Base-by-base conservation (phyloP, 2,888 invertebrate species). In the Spilarctia lutea region DNA sequence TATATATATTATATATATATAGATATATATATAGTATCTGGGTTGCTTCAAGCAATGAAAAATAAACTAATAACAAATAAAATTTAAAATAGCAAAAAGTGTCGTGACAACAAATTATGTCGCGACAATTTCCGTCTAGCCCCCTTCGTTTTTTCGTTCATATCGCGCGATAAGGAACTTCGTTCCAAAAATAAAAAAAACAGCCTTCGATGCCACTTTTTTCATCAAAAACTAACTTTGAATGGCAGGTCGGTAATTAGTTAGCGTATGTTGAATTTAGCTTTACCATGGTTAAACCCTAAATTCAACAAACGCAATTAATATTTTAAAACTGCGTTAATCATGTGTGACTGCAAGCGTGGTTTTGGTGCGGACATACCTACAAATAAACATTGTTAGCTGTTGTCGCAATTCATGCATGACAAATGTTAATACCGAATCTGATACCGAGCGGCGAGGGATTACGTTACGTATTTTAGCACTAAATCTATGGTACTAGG, bases 211-310 rank as follows among this genome's bases (percentile, higher is more conserved):
- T 10, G 20, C 69, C 72, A 75, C 68, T 74, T 83, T 83, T 79
- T 81, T 78, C 72, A 85, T 81, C 78, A 83, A 77, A 78, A 76
- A 75, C 72, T 77, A 83, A 79, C 78, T 71, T 76, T 79, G 83
- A 81, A 72, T 81, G 85, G 80, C 83, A 83, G 76, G 70, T 72
- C 74, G 72, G 81, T 83, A 82, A 86, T 82, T 75, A 82, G 3
- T 56, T 11, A 11, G n/a, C 24, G n/a, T n/a, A 6, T 13, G 8
- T 13, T 16, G 11, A 8, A 7, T 39, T 39, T 39, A 39, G 0
- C 7, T 8, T 39, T 39, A 39, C 3, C 10, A 11, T 27, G 13
- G 20, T 16, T 11, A 11, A n/a, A 10, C 6, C 24, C 10, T 56
- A 24, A n/a, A 8, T 8, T 24, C 60, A 16, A 60, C 3, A 27